Evolutionary conservation across 2,113 vertebrate species (phyloP).

Genomic region (Antechinus flavipes): DNA sequence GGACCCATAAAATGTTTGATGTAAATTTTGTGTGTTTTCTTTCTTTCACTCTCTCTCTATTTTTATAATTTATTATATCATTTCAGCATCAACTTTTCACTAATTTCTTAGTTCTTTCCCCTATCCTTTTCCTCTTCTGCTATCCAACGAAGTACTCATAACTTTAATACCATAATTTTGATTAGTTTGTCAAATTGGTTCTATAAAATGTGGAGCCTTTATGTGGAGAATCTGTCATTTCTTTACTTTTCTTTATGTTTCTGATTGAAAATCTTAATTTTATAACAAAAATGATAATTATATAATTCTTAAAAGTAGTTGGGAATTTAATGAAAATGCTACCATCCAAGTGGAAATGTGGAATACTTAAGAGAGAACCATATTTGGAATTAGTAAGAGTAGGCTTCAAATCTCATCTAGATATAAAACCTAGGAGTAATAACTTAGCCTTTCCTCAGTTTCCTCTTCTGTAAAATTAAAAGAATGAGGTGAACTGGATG

Average conservation of each 20-base stretch:
- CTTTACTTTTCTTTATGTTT: slow-evolving; percentile 15
- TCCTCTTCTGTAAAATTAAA: not conserved
- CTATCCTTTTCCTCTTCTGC: not conserved
- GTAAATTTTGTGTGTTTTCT: too few relatives aligned
- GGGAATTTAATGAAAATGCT: not conserved
- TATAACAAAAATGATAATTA: slow-evolving; percentile 25
- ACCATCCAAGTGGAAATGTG: not conserved
- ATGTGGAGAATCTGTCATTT: slow-evolving; percentile 32
- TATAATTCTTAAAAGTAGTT: not conserved
- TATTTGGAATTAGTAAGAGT: not conserved
- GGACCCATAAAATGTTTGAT: not conserved
- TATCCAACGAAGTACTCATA: not conserved
- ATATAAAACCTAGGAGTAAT: not conserved
- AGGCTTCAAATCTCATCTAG: not conserved
- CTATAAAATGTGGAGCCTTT: not conserved
- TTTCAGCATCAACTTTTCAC: not conserved
- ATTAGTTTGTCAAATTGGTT: slow-evolving; percentile 23
- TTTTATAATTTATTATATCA: not conserved
- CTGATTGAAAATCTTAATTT: not conserved
- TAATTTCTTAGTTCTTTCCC: not conserved
- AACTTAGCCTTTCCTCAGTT: not conserved
- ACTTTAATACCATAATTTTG: not conserved
- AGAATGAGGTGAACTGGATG: not conserved
- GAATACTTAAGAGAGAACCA: not conserved
- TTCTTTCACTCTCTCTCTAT: not conserved